Conservation (phyloP, 2,113 vertebrate genomes). For the Parotia lawesii region DNA sequence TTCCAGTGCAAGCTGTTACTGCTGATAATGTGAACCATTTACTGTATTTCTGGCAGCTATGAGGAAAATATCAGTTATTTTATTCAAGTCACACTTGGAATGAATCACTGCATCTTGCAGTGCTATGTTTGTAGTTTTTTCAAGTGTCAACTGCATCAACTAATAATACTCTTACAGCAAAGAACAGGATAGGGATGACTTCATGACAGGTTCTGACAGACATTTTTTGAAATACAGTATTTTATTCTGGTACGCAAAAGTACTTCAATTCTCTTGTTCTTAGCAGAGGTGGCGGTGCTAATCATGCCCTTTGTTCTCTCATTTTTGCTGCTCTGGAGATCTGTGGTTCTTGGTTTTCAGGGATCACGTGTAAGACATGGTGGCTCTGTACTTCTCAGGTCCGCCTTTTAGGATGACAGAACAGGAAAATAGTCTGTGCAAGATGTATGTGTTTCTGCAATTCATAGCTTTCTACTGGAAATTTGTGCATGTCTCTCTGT, state of each 20-base stretch:
- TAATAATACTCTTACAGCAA: neutral
- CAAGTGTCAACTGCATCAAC: neutral
- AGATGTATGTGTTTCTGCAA: neutral
- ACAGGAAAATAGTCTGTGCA: neutral
- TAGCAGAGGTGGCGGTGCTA: neutral
- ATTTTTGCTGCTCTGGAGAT: neutral
- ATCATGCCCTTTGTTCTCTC: neutral
- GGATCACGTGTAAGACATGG: rapidly evolving
- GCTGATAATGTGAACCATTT: neutral
- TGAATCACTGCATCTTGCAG: neutral
- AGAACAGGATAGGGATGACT: neutral
- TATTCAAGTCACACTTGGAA: neutral
- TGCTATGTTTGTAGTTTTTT: neutral
- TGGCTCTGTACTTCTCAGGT: neutral
- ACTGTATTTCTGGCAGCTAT: neutral
- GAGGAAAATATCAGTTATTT: neutral
- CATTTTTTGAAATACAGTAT: neutral
- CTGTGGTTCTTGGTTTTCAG: neutral
- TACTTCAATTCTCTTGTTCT: neutral
- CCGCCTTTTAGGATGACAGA: neutral
- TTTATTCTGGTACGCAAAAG: neutral
- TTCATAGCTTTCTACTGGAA: neutral
- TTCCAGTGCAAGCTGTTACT: neutral
- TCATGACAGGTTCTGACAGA: neutral
- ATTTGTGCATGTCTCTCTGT: rapidly evolving